Percentiles rank a stretch among this genome's conserved stretches.
Conservation (phyloP, 2,113 vertebrate species). For the Cyanistes caeruleus region DNA sequence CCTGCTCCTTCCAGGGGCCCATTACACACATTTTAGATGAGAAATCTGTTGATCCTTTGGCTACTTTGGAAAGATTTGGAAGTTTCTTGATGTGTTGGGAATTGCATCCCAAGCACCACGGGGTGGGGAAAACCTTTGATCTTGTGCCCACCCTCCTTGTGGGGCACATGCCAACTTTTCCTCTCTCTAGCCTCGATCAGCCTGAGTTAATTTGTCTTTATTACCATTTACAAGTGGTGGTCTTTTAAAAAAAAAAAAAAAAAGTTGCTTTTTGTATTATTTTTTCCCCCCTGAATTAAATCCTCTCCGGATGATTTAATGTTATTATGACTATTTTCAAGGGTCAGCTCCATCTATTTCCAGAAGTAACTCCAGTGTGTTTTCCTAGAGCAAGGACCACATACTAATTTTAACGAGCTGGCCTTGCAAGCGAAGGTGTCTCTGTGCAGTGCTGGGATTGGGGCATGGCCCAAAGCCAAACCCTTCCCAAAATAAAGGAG, state of each 20-base stretch:
- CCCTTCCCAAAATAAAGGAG: neutral
- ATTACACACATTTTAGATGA: neutral
- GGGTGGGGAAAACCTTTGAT: neutral
- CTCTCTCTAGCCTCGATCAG: neutral
- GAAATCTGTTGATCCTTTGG: neutral
- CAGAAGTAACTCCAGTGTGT: slow-evolving; percentile 4
- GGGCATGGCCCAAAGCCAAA: neutral
- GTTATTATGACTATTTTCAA: slow-evolving; percentile 58
- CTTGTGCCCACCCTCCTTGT: neutral
- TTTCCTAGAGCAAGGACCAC: slow-evolving; percentile 39
- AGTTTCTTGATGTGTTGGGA: neutral
- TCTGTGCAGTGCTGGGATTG: rapidly evolving
- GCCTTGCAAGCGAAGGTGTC: neutral
- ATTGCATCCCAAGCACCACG: rapidly evolving
- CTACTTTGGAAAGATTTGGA: neutral
- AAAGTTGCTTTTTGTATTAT: neutral
- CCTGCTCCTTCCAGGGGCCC: neutral
- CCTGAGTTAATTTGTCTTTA: neutral
- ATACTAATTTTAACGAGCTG: slow-evolving; percentile 34
- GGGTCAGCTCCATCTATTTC: slow-evolving; percentile 51
- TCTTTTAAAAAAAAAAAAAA: neutral
- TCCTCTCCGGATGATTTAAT: slow-evolving; percentile 49
- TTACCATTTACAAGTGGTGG: neutral
- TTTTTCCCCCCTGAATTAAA: neutral
- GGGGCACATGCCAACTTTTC: neutral